Conservation (phyloP, 2,113 vertebrate species). For the Saimiri boliviensis region DNA sequence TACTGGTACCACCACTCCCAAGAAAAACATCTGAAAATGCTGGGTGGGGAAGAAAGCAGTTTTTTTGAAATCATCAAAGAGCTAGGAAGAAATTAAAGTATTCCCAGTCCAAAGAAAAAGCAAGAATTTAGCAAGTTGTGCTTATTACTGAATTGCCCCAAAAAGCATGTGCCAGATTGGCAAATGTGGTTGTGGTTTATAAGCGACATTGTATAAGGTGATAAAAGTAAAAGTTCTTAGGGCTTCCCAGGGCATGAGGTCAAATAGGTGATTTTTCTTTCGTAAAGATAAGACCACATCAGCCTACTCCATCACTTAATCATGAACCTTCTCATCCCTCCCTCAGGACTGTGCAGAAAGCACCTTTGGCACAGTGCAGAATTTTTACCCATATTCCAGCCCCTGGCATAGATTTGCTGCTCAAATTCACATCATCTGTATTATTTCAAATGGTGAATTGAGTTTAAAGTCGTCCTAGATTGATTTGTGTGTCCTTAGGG, state of each 20-base stretch:
- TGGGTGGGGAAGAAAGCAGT: background rate
- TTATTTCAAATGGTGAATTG: background rate
- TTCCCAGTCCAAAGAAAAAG: background rate
- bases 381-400: background rate
- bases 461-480: background rate
- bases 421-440: background rate
- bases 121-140: background rate
- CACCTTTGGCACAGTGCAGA: background rate
- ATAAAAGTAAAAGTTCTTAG: background rate
- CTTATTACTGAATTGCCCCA: background rate
- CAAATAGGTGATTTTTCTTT: background rate
- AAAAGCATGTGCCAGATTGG: background rate
- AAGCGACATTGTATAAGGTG: no score
- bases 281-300: background rate
- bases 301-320: background rate
- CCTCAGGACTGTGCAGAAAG: background rate
- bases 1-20: background rate
- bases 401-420: background rate
- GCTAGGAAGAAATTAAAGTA: constrained; percentile 12
- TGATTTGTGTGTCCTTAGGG: background rate
- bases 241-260: background rate
- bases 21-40: background rate
- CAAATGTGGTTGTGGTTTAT: background rate
- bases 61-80: constrained; percentile 26
- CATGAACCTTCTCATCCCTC: background rate